Evolutionary conservation across 2,797 vertebrate species (phyloP).

Genomic region (Alauda arvensis): DNA sequence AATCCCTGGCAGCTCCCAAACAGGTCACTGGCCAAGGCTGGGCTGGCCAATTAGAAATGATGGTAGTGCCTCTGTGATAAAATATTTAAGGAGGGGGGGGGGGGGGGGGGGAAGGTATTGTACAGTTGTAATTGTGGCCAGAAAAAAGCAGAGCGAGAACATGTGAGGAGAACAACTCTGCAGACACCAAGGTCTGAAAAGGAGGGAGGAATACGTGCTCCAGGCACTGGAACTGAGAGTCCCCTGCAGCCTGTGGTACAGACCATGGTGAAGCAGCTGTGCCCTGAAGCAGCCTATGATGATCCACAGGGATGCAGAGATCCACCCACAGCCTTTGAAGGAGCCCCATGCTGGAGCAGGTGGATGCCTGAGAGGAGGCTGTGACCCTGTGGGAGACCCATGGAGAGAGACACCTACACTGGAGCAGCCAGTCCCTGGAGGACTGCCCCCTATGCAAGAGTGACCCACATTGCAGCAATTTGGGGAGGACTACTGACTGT

Average conservation of each 20-base stretch:
- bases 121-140: rapidly evolving
- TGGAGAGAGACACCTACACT: neutral
- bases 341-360: neutral
- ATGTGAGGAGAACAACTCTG: neutral
- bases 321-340: neutral
- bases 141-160: neutral
- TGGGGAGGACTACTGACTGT: neutral
- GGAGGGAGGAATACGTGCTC: rapidly evolving
- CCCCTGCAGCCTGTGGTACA: neutral
- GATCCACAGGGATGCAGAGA: neutral
- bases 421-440: neutral
- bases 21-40: neutral
- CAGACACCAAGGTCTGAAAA: neutral
- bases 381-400: neutral
- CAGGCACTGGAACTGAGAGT: neutral
- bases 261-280: neutral
- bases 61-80: neutral
- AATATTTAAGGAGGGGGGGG: neutral
- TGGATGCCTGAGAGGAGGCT: neutral
- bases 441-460: neutral
- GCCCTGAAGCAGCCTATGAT: neutral
- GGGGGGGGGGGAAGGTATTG: too few species aligned
- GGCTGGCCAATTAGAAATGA: neutral
- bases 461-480: neutral
- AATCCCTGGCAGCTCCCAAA: neutral